These are phyloP conservation scores for Lutra lutra DNA, from an alignment of 2,797 vertebrate genomes.

Conservation along the genomic window DNA sequence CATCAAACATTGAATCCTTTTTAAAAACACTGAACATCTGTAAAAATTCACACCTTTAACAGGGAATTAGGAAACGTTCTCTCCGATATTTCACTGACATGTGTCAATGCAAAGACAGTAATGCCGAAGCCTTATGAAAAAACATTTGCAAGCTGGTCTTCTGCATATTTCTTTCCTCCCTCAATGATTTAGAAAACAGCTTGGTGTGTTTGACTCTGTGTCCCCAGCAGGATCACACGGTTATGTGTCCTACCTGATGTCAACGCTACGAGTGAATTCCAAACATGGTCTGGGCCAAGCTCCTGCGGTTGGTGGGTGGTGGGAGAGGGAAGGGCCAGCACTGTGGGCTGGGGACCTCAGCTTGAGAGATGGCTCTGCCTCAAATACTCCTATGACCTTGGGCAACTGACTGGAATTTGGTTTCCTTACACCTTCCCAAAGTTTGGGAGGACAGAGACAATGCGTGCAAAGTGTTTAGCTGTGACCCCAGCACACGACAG, in stretches of 20 bases:
- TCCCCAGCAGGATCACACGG: not conserved
- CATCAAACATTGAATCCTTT: not conserved
- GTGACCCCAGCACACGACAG: not conserved
- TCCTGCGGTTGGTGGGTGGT: not conserved
- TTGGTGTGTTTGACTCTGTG: not conserved
- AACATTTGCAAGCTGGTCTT: not conserved
- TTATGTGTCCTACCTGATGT: not conserved
- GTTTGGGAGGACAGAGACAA: not conserved
- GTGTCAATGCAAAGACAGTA: not conserved
- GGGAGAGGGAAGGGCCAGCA: not conserved
- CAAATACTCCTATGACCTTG: not conserved
- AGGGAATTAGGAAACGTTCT: not conserved
- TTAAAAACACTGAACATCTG: not conserved
- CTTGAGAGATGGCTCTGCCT: not conserved
- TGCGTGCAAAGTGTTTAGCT: not conserved
- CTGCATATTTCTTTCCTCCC: conserved; percentile 39
- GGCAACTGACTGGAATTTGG: not conserved
- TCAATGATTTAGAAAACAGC: conserved; percentile 9
- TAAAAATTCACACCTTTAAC: conserved; percentile 29
- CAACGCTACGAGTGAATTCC: not conserved
- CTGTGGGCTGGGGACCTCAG: not conserved
- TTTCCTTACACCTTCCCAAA: not conserved
- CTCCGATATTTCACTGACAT: conserved; percentile 22
- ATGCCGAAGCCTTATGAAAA: conserved; percentile 17
- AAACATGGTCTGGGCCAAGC: not conserved